These are phyloP conservation scores for Anaspis maculata DNA, from an alignment of 2,888 invertebrate species.

Conservation along the genomic window DNA sequence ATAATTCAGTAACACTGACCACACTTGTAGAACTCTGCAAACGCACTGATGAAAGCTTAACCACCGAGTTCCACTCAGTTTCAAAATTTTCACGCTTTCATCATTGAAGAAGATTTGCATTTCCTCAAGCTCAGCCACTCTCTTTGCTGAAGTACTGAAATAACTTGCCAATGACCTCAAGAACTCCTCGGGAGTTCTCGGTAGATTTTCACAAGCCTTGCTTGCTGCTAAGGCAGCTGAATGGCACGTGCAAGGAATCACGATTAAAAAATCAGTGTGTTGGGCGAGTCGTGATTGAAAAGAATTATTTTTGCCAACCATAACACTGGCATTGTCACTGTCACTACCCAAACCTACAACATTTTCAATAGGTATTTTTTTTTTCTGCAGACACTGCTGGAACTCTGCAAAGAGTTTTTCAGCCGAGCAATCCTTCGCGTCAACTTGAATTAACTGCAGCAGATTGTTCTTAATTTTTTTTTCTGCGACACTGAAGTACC, in stretches of 20 bases:
- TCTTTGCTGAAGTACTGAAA: slow-evolving; percentile 15
- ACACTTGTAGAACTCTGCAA: slow-evolving; percentile 3
- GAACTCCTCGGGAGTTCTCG: slow-evolving; percentile 13
- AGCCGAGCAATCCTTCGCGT: no score
- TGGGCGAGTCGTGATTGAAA: slow-evolving; percentile 12
- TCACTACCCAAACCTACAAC: no score
- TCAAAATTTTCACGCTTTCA: no score
- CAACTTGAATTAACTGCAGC: no score
- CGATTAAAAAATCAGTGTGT: slow-evolving; percentile 9
- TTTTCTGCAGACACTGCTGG: no score
- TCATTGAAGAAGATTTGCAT: no score
- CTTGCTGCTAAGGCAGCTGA: slow-evolving; percentile 14
- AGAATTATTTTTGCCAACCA: slow-evolving; percentile 17
- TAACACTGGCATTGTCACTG: slow-evolving; percentile 18
- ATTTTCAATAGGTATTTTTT: no score
- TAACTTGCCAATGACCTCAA: slow-evolving; percentile 10
- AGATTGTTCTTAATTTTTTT: no score
- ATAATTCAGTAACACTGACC: slow-evolving; percentile 2
- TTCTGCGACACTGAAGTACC: no score
- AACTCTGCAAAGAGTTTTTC: no score
- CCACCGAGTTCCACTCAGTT: background rate
- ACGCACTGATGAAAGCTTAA: slow-evolving; percentile 4
- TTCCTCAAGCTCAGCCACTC: slow-evolving; percentile 10
- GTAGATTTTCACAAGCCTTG: slow-evolving; percentile 15
- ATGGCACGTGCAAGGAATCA: slow-evolving; percentile 18